Evolutionary conservation across 2,797 vertebrate species (phyloP), one percentile per base, ranked within the genome.

Genomic region (Cirrhinus mrigala): DNA sequence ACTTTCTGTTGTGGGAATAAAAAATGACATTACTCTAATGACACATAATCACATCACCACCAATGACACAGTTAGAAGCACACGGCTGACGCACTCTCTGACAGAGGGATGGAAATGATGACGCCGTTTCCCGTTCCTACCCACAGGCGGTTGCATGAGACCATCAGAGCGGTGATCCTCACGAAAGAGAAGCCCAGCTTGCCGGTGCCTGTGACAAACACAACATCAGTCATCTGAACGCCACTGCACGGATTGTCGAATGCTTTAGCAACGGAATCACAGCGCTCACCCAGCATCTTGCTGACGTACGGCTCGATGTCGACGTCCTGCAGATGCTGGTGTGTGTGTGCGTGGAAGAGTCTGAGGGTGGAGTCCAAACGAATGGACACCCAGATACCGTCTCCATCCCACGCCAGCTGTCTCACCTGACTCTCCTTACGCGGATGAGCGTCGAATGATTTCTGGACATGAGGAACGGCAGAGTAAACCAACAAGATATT

Each of bases 301-400:
- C 98, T 99, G 91, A 99, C 98, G 29, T 99, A 99, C 82, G 98
- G 98, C 90, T 99, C 98, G 40, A 99, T 99, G 95, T 99, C 98
- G 6, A 99, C 97, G 40, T 99, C 98, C 93, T 99, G 98, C 1
- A 99, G 96, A 89, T 99, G 98, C 88, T 99, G 98, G 86, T 95
- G 95, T 7, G 98, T 99, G 93, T 97, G 98, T 0, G 98, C 98
- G 0, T 99, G 98, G 92, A 97, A 99, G 60, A 99, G 96, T 14
- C 98, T 94, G 66, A 99, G 96, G 0, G 98, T 99, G 83, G 98
- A 99, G 93, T 99, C 98, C 88, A 99, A 94, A 1, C 98, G 95
- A 88, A 99, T 99, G 81, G 98, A 99, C 90, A 99, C 98, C 98
- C 98, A 99, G 62, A 99, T 97, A 0, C 98, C 98, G 0, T 99